A percentile compares a stretch with the other conserved stretches of the same genome.
These are phyloP conservation scores for Phymatocera aterrima DNA, from an alignment of 2,888 invertebrate genomes.

Conservation along the genomic window DNA sequence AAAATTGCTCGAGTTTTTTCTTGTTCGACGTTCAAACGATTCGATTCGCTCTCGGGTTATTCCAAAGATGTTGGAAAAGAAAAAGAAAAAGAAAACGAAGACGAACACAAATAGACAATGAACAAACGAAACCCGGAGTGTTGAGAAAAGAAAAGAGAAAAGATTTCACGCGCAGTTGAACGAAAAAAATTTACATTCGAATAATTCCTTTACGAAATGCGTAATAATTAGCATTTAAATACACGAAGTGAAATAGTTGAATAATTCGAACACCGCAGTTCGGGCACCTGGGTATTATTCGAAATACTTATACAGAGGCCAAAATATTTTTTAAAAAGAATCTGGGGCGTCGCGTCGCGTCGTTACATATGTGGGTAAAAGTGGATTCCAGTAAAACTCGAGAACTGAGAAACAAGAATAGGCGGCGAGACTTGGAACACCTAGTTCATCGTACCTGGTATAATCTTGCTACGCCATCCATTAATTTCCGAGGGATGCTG, in stretches of 20 bases:
- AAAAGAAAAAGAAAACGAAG: neutral
- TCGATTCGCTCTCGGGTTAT: no score
- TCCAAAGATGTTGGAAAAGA: neutral
- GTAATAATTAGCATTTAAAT: neutral
- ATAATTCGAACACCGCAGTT: neutral
- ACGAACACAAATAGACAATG: no score
- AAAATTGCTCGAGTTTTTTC: no score
- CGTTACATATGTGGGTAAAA: no score
- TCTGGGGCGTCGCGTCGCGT: neutral
- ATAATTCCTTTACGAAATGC: neutral
- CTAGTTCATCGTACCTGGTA: neutral
- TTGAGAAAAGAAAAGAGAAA: no score
- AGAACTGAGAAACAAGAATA: neutral
- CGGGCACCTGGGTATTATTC: neutral
- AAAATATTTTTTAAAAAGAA: neutral
- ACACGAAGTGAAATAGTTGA: neutral
- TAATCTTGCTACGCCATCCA: conserved; percentile 9
- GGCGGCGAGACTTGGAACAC: conserved; percentile 11
- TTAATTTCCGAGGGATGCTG: conserved; percentile 33
- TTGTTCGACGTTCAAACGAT: no score
- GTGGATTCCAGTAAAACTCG: conserved; percentile 15
- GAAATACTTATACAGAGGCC: neutral
- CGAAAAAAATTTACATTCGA: neutral
- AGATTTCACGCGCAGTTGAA: neutral
- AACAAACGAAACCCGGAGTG: no score